These are phyloP conservation scores for Psylliodes chrysocephalus DNA, from an alignment of 2,888 invertebrate species.

Conservation along the genomic window DNA sequence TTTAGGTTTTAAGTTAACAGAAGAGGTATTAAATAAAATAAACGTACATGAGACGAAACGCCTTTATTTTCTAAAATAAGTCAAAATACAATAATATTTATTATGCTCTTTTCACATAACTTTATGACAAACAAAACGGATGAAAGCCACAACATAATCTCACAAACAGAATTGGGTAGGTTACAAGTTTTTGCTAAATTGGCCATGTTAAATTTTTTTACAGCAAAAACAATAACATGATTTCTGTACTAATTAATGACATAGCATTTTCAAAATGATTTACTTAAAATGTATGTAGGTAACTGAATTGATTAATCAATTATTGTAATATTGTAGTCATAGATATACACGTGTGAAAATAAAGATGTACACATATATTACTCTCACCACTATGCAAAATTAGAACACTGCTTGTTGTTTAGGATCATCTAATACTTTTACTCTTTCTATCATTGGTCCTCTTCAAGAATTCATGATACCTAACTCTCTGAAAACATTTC, in stretches of 20 bases:
- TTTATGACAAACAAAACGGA: neutral
- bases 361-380: too few relatives aligned
- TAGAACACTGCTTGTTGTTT: too few relatives aligned
- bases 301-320: neutral
- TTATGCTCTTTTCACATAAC: constrained; percentile 14
- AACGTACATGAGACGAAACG: constrained; percentile 5
- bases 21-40: neutral
- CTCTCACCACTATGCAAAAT: too few relatives aligned
- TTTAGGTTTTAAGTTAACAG: too few relatives aligned
- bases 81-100: constrained; percentile 21
- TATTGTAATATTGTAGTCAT: too few relatives aligned
- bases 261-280: neutral
- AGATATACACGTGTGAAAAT: too few relatives aligned
- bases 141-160: constrained; percentile 35
- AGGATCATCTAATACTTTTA: too few relatives aligned
- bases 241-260: constrained; percentile 4
- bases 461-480: too few relatives aligned
- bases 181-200: constrained; percentile 1
- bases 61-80: constrained; percentile 29
- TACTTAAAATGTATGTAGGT: neutral
- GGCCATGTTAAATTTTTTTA: neutral
- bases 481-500: too few relatives aligned
- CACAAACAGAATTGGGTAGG: constrained; percentile 11
- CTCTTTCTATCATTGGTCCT: too few relatives aligned
- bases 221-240: neutral